These are phyloP conservation scores for Tinamus major DNA, from an alignment of 2,797 vertebrate species.

Conservation along the genomic window DNA sequence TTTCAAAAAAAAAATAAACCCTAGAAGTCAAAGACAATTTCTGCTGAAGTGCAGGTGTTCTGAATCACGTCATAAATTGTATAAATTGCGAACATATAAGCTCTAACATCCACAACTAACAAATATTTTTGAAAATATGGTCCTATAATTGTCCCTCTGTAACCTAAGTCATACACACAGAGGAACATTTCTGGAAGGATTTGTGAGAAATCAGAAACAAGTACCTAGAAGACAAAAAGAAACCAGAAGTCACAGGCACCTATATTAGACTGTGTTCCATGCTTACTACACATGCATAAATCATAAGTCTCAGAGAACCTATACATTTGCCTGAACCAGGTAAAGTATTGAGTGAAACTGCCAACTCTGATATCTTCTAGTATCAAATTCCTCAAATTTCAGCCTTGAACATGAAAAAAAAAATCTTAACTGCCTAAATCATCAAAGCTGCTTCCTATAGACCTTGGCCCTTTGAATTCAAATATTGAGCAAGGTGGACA, in stretches of 20 bases:
- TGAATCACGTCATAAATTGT: neutral
- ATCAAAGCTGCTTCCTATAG: neutral
- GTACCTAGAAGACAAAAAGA: neutral
- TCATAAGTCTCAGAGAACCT: neutral
- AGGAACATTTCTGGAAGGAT: neutral
- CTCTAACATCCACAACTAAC: neutral
- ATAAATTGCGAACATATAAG: neutral
- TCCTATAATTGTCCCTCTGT: neutral
- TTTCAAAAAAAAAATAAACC: neutral
- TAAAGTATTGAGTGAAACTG: neutral
- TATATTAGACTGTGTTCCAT: neutral
- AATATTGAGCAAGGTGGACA: conserved; percentile 7
- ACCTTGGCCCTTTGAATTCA: neutral
- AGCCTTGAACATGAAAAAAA: neutral
- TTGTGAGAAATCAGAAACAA: neutral
- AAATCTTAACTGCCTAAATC: neutral
- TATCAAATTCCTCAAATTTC: neutral
- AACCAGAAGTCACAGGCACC: neutral
- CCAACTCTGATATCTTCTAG: neutral
- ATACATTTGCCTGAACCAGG: neutral
- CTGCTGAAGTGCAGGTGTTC: neutral
- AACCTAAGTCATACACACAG: neutral
- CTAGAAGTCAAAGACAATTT: neutral
- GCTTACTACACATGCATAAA: neutral
- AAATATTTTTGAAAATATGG: neutral